Evolutionary conservation across 2,888 invertebrate genomes (phyloP), one percentile per base, ranked within the genome.

Genomic region (Machimus atricapillus): DNA sequence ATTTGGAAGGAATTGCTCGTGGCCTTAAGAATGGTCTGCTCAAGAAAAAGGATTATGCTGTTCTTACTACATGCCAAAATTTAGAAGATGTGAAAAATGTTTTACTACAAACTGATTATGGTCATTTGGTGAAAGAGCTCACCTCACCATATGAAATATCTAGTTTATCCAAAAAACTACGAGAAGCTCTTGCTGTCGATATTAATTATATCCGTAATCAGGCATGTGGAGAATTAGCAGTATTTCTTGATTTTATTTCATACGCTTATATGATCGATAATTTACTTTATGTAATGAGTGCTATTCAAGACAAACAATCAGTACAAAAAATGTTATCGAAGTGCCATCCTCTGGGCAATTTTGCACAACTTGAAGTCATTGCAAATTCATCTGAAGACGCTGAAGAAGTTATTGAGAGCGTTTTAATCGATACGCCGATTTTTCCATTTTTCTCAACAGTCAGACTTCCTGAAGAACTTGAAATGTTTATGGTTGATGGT

Each of bases 191-290:
- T 19, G 9, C 27, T 27, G 1, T 5, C 6, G 98, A 99, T 92
- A 98, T 99, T 92, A 97, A 97, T 91, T 98, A 99, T 93, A 94
- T 99, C 92, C 94, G 98, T 88, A 98, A 98, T 92, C 98, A 98
- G 92, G 97, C 98, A 58, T 96, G 98, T 12, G 98, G 98, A 91
- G 98, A 98, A 1, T 93, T 99, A 87, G 96, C 98, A 40, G 98
- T 97, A 73, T 99, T 99, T 93, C 93, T 99, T 90, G 98, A 99
- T 93, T 99, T 97, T 91, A 98, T 99, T 88, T 98, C 98, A 90
- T 98, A 98, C 95, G 98, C 98, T 92, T 99, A 99, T 93, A 99
- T 99, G 98, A 99, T 99, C 91, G 98, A 99, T 93, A 99, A 99
- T 93, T 98, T 99, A 88, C 98, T 99, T 90, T 93, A 98, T 89